These are phyloP conservation scores for Macroteleia sp. DNA, from an alignment of 2,888 invertebrate species.

Conservation along the genomic window DNA sequence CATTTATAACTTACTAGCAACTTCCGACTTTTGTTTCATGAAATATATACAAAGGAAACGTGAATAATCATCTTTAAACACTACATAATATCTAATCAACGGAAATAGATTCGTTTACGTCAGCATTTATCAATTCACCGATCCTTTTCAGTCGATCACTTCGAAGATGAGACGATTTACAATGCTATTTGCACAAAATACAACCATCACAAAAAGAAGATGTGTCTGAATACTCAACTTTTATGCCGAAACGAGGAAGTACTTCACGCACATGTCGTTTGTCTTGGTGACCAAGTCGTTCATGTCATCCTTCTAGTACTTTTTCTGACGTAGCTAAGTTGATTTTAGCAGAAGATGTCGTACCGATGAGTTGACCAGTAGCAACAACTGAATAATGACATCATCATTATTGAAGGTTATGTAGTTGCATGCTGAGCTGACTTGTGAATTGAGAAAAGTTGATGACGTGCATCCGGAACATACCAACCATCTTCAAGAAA, in stretches of 20 bases:
- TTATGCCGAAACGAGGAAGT: not conserved
- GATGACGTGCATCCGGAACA: slow-evolving; percentile 35
- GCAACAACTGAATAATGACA: slow-evolving; percentile 51
- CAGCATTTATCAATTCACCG: slow-evolving; percentile 66
- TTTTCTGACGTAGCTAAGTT: slow-evolving; percentile 62
- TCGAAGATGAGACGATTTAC: not conserved
- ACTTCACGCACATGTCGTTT: no score
- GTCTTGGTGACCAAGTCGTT: no score
- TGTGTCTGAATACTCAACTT: not conserved
- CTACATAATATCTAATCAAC: slow-evolving; percentile 58
- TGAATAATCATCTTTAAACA: slow-evolving; percentile 64
- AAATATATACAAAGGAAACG: slow-evolving; percentile 61
- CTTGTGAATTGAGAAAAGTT: slow-evolving; percentile 61
- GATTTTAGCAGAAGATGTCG: slow-evolving; percentile 32
- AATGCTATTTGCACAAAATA: slow-evolving; percentile 44
- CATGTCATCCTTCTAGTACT: slow-evolving; percentile 64
- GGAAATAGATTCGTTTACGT: slow-evolving; percentile 67
- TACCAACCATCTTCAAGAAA: slow-evolving; percentile 17
- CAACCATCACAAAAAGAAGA: slow-evolving; percentile 45
- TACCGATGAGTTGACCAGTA: slow-evolving; percentile 51
- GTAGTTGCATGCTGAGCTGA: slow-evolving; percentile 57
- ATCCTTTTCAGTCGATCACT: slow-evolving; percentile 54
- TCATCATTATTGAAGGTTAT: slow-evolving; percentile 47
- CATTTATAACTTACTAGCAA: slow-evolving; percentile 44
- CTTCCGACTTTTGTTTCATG: slow-evolving; percentile 59